phyloP scores from a whole-genome alignment of 1,140 invertebrate species.

The Drosophila arizonae region DNA sequence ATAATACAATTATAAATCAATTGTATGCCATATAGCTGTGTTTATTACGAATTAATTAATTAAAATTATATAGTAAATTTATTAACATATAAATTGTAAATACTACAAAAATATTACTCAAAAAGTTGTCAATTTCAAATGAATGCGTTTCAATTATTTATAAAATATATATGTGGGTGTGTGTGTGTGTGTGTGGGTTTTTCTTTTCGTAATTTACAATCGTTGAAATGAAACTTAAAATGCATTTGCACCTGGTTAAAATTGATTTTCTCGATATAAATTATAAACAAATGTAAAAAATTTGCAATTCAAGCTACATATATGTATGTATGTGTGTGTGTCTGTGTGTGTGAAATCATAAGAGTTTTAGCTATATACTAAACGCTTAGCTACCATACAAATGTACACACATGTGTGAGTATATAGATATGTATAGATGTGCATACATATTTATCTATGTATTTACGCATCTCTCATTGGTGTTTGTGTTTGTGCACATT shows the following conservation, averaged over 20 bases:
- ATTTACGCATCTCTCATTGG: conserved; percentile 32
- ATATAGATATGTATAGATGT: not conserved
- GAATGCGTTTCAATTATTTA: conserved; percentile 6
- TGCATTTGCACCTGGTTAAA: conserved; percentile 30
- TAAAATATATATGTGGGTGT: conserved; percentile 11
- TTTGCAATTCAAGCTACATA: conserved; percentile 48
- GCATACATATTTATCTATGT: conserved; percentile 13
- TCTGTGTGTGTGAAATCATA: not conserved
- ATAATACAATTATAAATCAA: conserved; percentile 51
- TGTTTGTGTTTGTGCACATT: conserved; percentile 19
- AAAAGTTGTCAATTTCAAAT: no score
- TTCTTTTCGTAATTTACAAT: conserved; percentile 43
- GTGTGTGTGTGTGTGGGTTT: not conserved
- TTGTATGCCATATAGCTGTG: conserved; percentile 47
- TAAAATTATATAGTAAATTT: conserved; percentile 47
- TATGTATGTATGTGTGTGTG: conserved; percentile 2
- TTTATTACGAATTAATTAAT: conserved; percentile 49
- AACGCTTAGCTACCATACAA: conserved; percentile 9
- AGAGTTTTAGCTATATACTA: conserved; percentile 23
- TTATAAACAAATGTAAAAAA: conserved; percentile 49
- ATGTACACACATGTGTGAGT: not conserved
- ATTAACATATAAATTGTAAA: conserved; percentile 49
- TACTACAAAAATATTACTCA: conserved; percentile 31
- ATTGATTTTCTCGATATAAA: conserved; percentile 18
- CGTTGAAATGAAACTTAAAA: conserved; percentile 32